phyloP scores from a whole-genome alignment of 2,113 vertebrate species.

The Xiphorhynchus elegans region DNA sequence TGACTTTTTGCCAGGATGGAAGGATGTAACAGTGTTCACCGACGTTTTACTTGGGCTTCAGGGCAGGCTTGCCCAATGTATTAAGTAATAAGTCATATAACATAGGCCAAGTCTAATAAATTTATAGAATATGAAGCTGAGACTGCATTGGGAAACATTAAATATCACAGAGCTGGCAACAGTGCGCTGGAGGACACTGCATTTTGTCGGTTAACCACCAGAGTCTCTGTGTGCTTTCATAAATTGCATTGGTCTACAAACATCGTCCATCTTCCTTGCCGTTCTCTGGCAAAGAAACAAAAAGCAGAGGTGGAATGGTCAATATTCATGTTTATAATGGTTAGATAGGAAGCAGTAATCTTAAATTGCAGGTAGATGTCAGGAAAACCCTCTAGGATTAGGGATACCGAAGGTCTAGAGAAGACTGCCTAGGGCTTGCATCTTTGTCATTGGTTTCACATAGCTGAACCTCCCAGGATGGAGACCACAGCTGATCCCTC shows the following conservation, averaged over 20 bases:
- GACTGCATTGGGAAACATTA: background rate
- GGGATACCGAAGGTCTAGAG: background rate
- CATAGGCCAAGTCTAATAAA: background rate
- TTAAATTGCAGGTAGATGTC: background rate
- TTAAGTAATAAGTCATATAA: background rate
- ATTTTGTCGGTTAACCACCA: background rate
- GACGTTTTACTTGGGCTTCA: background rate
- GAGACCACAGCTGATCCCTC: background rate
- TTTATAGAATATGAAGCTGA: background rate
- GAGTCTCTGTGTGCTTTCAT: background rate
- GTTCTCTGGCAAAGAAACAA: background rate
- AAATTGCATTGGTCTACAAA: background rate
- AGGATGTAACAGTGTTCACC: background rate
- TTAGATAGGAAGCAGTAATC: background rate
- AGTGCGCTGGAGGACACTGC: background rate
- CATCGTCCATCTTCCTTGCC: fast-evolving
- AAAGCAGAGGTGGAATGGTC: background rate
- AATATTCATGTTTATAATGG: background rate
- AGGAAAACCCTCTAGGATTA: background rate
- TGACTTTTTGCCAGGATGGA: background rate
- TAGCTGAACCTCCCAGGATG: background rate
- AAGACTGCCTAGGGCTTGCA: background rate
- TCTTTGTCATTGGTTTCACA: background rate
- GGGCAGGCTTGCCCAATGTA: background rate
- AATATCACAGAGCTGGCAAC: background rate